phyloP scores from a whole-genome alignment of 1,140 invertebrate genomes.

The Maniola jurtina region DNA sequence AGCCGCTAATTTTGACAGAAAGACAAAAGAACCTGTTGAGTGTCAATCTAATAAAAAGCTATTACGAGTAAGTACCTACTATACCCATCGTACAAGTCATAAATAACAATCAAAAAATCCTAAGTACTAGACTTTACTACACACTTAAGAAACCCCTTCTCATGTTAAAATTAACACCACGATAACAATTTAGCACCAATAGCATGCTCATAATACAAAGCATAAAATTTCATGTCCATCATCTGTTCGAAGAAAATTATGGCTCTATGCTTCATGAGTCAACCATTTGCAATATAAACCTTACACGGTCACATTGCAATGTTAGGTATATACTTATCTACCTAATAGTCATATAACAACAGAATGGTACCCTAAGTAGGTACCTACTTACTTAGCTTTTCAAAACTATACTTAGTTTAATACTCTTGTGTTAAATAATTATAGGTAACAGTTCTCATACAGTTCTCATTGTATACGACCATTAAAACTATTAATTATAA shows the following conservation, averaged over 20 bases:
- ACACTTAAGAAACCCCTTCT: conserved; percentile 2
- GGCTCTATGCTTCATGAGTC: conserved; percentile 11
- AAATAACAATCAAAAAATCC: conserved; percentile 1
- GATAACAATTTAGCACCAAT: conserved; percentile 10
- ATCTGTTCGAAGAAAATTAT: conserved; percentile 15
- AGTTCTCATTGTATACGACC: too few species aligned
- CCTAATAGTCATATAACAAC: too few species aligned
- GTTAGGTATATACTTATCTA: not conserved
- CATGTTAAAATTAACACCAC: conserved; percentile 9
- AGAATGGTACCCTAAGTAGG: too few species aligned
- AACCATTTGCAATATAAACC: conserved; percentile 6
- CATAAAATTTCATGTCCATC: conserved; percentile 15
- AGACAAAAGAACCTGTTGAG: too few species aligned
- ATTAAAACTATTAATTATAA: too few species aligned
- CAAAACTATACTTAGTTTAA: too few species aligned
- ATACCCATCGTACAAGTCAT: conserved; percentile 1
- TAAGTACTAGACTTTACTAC: not conserved
- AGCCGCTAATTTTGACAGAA: too few species aligned
- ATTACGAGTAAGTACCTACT: not conserved
- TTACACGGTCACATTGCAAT: conserved; percentile 7
- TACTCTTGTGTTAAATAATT: too few species aligned
- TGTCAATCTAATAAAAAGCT: too few species aligned
- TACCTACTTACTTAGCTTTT: too few species aligned
- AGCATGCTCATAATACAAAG: conserved; percentile 6
- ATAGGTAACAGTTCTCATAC: too few species aligned